Conservation (phyloP, 2,797 vertebrate species). For the Notamacropus eugenii region DNA sequence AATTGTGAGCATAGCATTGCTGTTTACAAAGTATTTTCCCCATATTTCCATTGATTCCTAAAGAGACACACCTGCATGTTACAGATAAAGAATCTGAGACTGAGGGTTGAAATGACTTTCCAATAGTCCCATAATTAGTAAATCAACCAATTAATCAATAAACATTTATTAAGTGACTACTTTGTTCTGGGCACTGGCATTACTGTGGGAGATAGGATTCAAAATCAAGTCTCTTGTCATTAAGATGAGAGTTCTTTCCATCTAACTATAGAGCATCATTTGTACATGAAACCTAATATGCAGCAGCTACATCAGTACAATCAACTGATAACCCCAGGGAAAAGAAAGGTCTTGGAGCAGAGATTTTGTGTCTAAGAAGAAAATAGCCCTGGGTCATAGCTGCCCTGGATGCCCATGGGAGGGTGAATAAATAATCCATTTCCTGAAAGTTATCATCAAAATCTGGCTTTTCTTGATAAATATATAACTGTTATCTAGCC, state of each 20-base stretch:
- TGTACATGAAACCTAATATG: neutral
- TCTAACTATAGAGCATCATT: neutral
- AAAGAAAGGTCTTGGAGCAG: neutral
- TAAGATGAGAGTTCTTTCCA: neutral
- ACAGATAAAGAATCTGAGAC: neutral
- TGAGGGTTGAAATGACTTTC: neutral
- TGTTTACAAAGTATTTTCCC: neutral
- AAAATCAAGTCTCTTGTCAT: neutral
- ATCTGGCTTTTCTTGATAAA: neutral
- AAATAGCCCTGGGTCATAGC: neutral
- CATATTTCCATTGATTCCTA: neutral
- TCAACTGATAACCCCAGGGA: neutral
- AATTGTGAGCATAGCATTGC: neutral
- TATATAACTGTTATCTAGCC: neutral
- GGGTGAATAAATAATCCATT: neutral
- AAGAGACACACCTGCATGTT: neutral
- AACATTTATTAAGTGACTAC: neutral
- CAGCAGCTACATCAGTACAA: neutral
- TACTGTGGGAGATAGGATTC: neutral
- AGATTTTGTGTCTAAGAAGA: neutral
- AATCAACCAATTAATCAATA: neutral
- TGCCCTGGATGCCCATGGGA: neutral
- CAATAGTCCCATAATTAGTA: neutral
- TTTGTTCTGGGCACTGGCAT: neutral
- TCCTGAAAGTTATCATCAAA: neutral